Conservation (phyloP, 2,888 invertebrate species). For the Hirtodrosophila trivittata region DNA sequence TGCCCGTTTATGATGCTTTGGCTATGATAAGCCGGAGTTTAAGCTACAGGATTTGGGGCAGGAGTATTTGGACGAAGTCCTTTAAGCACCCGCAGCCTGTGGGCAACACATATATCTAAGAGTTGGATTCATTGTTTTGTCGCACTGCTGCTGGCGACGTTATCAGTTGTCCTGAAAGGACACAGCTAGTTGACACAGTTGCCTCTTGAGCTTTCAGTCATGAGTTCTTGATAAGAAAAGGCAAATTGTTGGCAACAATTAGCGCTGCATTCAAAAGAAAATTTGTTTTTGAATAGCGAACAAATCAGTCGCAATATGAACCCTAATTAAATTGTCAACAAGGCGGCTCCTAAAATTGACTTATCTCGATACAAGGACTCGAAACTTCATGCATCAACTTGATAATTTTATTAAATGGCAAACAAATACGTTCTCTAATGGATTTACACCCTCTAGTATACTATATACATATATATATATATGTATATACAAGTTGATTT, state of each 20-base stretch:
- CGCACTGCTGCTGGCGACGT: constrained; percentile 32
- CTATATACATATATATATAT: no score
- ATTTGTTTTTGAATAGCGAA: constrained; percentile 49
- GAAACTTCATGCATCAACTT: constrained; percentile 67
- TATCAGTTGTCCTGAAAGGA: constrained; percentile 29
- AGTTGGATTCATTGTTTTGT: constrained; percentile 24
- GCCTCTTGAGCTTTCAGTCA: not conserved
- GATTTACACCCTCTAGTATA: constrained; percentile 12
- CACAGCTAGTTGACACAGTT: constrained; percentile 1
- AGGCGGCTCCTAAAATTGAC: constrained; percentile 29
- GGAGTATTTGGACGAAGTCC: no score
- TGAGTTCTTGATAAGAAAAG: constrained; percentile 23
- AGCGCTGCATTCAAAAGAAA: constrained; percentile 62
- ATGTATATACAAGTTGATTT: constrained; percentile 31
- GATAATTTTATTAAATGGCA: constrained; percentile 69
- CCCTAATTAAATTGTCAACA: constrained; percentile 67
- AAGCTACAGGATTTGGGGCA: not conserved
- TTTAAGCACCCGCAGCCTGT: constrained; percentile 31
- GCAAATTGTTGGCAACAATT: constrained; percentile 65
- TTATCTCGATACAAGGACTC: constrained; percentile 49
- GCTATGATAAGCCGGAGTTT: constrained; percentile 13
- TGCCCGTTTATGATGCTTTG: constrained; percentile 26
- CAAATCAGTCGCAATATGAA: constrained; percentile 56
- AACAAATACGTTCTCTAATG: constrained; percentile 58
- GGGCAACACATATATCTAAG: constrained; percentile 13